Evolutionary conservation across 2,888 invertebrate genomes (phyloP).

Genomic region (Clunio marinus): DNA sequence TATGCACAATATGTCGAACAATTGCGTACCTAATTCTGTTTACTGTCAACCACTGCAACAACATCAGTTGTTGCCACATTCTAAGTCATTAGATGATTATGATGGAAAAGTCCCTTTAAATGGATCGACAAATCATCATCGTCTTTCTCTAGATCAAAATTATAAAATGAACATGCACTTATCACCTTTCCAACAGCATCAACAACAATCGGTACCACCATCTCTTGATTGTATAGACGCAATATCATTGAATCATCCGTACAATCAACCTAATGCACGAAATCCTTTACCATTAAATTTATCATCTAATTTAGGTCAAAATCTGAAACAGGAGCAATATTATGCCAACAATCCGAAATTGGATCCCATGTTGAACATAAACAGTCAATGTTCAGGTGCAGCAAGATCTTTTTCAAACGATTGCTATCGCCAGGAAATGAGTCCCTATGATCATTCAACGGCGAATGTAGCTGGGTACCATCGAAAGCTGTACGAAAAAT

Average conservation of each 20-base stretch:
- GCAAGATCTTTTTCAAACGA: background rate
- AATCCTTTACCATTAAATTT: constrained; percentile 50
- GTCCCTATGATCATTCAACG: constrained; percentile 1
- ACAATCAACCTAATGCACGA: constrained; percentile 51
- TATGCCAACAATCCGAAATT: background rate
- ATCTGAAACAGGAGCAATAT: background rate
- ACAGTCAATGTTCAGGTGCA: background rate
- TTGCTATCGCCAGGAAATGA: constrained; percentile 20
- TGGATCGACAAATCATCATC: constrained; percentile 44
- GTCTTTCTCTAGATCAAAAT: constrained; percentile 51
- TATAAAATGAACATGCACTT: constrained; percentile 42
- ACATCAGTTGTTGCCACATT: constrained; percentile 48
- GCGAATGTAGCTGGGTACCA: constrained; percentile 18
- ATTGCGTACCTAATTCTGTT: background rate
- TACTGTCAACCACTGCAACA: constrained; percentile 8
- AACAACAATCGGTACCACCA: constrained; percentile 40
- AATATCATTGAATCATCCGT: constrained; percentile 45
- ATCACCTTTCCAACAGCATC: constrained; percentile 42
- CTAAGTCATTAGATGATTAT: constrained; percentile 51
- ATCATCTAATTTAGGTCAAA: constrained; percentile 43
- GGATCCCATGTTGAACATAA: background rate
- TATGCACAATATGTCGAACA: background rate
- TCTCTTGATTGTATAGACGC: constrained; percentile 48
- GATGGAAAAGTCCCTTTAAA: constrained; percentile 39
- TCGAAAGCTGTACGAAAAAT: background rate